These are phyloP conservation scores for Nesoenas mayeri DNA, from an alignment of 2,113 vertebrate species.

Conservation along the genomic window DNA sequence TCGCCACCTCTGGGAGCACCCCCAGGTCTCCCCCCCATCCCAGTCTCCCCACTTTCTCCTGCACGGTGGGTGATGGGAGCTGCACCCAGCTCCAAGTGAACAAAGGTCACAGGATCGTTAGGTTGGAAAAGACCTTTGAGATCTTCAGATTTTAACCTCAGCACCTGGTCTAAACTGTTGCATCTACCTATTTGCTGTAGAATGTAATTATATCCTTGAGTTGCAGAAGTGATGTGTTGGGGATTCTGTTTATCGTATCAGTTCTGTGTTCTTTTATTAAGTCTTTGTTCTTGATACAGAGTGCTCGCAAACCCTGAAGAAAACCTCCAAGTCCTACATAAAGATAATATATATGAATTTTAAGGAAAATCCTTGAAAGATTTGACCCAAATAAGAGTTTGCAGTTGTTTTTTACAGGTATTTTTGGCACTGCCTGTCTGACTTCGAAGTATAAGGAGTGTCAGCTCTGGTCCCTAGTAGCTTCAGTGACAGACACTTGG, in stretches of 20 bases:
- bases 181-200: neutral
- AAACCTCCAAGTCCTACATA: neutral
- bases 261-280: neutral
- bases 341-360: neutral
- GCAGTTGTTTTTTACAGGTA: neutral
- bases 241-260: neutral
- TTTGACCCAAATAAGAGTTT: neutral
- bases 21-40: no score
- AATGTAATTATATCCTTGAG: neutral
- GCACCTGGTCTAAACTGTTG: neutral
- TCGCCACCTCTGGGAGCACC: no score
- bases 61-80: no score
- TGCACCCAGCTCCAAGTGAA: no score
- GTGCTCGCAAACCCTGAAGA: neutral
- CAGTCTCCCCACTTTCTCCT: no score
- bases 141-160: neutral
- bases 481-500: neutral
- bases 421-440: neutral
- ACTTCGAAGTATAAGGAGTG: neutral
- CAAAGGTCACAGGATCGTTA: no score
- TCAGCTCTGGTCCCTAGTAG: neutral
- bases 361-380: neutral
- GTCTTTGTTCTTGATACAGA: neutral
- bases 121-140: no score
- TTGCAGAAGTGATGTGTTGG: accelerated